Evolutionary conservation across 2,113 vertebrate species (phyloP).

Genomic region (Siphamia tubifer): DNA sequence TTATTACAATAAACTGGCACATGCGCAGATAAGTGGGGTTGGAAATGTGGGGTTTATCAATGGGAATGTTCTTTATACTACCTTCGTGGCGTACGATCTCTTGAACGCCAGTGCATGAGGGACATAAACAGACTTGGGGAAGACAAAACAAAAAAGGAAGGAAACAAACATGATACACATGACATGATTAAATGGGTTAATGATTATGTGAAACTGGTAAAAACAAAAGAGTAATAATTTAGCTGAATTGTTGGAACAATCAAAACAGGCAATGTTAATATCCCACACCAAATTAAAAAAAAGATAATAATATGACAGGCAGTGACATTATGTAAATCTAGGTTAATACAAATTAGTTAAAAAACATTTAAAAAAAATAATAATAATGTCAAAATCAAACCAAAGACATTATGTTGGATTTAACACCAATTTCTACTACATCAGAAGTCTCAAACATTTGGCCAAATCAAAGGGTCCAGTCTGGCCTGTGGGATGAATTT

Average conservation of each 20-base stretch:
- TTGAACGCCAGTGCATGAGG: slow-evolving; percentile 97
- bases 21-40: slow-evolving; percentile 71
- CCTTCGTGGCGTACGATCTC: slow-evolving; percentile 95
- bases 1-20: slow-evolving; percentile 63
- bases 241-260: slow-evolving; percentile 21
- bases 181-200: slow-evolving; percentile 86
- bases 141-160: slow-evolving; percentile 74
- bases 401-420: background rate
- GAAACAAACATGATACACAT: slow-evolving; percentile 80
- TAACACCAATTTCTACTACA: too few species aligned
- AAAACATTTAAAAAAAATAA: background rate
- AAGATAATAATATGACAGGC: background rate
- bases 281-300: slow-evolving; percentile 27
- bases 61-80: slow-evolving; percentile 85
- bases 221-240: slow-evolving; percentile 18
- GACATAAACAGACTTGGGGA: slow-evolving; percentile 94
- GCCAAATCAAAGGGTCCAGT: too few species aligned
- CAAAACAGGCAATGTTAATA: slow-evolving; percentile 64
- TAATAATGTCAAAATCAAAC: background rate
- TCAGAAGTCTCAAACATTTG: too few species aligned
- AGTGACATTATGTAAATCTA: slow-evolving; percentile 2
- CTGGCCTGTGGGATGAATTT: too few species aligned
- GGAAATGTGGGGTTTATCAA: slow-evolving; percentile 43
- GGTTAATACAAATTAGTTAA: slow-evolving; percentile 36
- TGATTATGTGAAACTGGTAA: slow-evolving; percentile 62